These are phyloP conservation scores for Oreochromis niloticus DNA, from an alignment of 2,113 vertebrate genomes.

Conservation along the genomic window DNA sequence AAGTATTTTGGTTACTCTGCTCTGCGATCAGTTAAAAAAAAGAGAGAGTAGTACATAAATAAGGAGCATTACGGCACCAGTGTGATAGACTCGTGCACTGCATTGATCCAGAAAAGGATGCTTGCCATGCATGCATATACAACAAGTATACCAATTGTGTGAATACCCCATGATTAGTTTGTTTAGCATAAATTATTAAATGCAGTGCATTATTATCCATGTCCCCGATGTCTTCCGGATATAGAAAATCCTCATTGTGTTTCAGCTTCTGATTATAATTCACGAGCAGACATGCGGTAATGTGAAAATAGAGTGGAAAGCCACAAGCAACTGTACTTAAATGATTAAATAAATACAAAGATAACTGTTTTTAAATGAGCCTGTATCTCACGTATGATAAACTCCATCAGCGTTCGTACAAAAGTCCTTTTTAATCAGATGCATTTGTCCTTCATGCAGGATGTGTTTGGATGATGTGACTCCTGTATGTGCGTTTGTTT, in stretches of 20 bases:
- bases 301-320: background rate
- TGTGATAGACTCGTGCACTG: background rate
- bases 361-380: background rate
- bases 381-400: background rate
- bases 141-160: background rate
- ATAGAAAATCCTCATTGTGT: background rate
- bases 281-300: background rate
- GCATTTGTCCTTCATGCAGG: background rate
- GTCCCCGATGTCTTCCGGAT: background rate
- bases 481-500: slow-evolving; percentile 35
- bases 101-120: background rate
- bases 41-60: background rate
- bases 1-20: background rate
- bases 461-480: background rate
- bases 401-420: background rate
- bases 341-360: background rate
- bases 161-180: background rate
- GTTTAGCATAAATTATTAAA: background rate
- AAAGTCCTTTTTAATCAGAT: background rate
- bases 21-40: background rate
- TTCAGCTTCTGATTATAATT: background rate
- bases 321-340: background rate
- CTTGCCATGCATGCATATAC: background rate
- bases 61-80: background rate
- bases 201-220: background rate